Evolutionary conservation across 2,797 vertebrate species (phyloP).

Genomic region (Hemitrygon akajei): DNA sequence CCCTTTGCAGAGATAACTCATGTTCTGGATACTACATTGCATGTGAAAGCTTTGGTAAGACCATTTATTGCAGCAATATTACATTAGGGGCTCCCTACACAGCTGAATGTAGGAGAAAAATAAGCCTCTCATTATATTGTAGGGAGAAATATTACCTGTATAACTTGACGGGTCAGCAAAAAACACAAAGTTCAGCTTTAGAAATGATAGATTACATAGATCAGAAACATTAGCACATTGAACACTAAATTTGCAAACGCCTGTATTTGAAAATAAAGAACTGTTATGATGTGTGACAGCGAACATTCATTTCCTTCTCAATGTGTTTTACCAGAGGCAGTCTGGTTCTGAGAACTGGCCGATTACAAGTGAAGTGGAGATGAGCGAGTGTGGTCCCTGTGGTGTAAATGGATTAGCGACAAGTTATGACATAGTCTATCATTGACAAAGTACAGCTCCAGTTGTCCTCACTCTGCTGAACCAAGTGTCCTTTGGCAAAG

Average conservation of each 20-base stretch:
- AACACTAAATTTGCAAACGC: constrained; percentile 4
- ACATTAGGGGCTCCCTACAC: not conserved
- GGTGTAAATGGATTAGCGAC: not conserved
- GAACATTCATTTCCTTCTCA: not conserved
- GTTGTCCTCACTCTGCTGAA: not conserved
- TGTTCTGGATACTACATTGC: not conserved
- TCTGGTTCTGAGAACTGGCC: not conserved
- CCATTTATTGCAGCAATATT: not conserved
- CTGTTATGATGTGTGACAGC: not conserved
- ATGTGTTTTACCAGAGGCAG: not conserved
- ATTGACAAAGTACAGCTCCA: not conserved
- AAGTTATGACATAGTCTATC: not conserved
- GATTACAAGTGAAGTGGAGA: not conserved
- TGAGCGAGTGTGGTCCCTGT: not conserved
- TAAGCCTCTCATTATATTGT: not conserved
- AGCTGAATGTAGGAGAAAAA: not conserved
- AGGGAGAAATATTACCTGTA: not conserved
- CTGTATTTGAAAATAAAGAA: not conserved
- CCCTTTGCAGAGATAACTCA: not conserved
- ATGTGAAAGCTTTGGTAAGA: not conserved
- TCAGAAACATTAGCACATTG: not conserved
- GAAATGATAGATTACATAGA: not conserved
- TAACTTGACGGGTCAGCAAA: not conserved
- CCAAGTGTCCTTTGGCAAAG: not conserved
- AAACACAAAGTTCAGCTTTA: not conserved